Evolutionary conservation across 2,113 vertebrate species (phyloP).

Genomic region (Mystacornis crossleyi): DNA sequence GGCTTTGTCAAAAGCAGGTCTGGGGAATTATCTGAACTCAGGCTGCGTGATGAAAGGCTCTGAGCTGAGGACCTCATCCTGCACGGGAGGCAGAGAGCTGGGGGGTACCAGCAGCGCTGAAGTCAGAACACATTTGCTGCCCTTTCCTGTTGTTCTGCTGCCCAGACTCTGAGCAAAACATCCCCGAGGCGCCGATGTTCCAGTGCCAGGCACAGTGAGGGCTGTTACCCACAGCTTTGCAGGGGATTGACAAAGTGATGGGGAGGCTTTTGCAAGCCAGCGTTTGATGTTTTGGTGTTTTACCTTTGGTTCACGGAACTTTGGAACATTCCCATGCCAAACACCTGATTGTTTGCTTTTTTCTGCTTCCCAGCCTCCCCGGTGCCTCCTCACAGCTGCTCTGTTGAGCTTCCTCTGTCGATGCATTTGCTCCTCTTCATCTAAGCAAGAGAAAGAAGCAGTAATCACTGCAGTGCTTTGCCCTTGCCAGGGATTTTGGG

Average conservation of each 20-base stretch:
- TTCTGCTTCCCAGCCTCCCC: background rate
- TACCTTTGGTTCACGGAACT: background rate
- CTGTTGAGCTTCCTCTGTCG: background rate
- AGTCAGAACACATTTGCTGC: background rate
- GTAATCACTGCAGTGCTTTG: background rate
- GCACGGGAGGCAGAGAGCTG: background rate
- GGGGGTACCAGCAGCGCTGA: background rate
- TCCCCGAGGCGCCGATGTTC: background rate
- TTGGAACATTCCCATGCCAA: background rate
- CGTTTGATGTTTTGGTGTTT: background rate
- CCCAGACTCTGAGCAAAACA: background rate
- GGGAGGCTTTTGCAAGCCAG: background rate
- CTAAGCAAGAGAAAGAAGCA: background rate
- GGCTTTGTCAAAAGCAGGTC: background rate
- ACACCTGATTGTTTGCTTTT: background rate
- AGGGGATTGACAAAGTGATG: fast-evolving
- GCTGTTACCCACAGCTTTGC: background rate
- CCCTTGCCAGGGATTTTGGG: background rate
- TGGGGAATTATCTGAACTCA: background rate
- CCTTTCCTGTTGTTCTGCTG: background rate
- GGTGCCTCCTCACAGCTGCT: background rate
- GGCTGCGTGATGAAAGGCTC: background rate
- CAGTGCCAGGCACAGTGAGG: background rate
- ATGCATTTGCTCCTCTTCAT: background rate
- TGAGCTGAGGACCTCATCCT: background rate